Conservation (phyloP, 2,113 vertebrate genomes). For the Megalops atlanticus region DNA sequence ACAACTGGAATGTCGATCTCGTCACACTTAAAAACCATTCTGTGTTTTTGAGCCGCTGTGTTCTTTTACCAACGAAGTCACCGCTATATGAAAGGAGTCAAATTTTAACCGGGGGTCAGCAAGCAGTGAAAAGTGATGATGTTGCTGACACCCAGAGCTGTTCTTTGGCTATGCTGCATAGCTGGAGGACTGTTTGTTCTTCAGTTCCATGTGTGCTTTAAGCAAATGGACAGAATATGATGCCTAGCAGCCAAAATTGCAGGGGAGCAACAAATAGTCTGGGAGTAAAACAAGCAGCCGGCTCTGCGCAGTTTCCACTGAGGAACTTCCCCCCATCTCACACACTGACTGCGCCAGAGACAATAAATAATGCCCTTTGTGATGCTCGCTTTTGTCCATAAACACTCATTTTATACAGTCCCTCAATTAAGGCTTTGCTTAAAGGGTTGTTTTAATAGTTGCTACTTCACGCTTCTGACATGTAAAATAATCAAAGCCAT, state of each 20-base stretch:
- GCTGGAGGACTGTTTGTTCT: constrained; percentile 53
- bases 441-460: background rate
- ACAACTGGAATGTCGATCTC: too few species aligned
- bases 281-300: constrained; percentile 47
- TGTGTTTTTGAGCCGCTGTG: background rate
- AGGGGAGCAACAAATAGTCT: constrained; percentile 49
- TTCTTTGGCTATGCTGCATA: constrained; percentile 61
- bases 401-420: background rate
- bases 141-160: constrained; percentile 50
- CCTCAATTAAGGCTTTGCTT: background rate
- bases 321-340: constrained; percentile 9
- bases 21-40: background rate
- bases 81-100: constrained; percentile 19
- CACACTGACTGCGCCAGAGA: constrained; percentile 23
- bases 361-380: constrained; percentile 1
- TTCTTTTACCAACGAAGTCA: background rate
- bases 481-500: background rate
- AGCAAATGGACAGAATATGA: constrained; percentile 58
- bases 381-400: background rate
- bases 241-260: constrained; percentile 54
- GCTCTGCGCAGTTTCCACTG: constrained; percentile 33
- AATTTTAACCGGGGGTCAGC: constrained; percentile 31
- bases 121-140: constrained; percentile 54
- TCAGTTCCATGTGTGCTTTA: constrained; percentile 59
- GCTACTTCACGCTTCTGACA: background rate